Evolutionary conservation across 1,140 invertebrate species (phyloP), one percentile per base, ranked within the genome.

Genomic region (Chrysoperla carnea): DNA sequence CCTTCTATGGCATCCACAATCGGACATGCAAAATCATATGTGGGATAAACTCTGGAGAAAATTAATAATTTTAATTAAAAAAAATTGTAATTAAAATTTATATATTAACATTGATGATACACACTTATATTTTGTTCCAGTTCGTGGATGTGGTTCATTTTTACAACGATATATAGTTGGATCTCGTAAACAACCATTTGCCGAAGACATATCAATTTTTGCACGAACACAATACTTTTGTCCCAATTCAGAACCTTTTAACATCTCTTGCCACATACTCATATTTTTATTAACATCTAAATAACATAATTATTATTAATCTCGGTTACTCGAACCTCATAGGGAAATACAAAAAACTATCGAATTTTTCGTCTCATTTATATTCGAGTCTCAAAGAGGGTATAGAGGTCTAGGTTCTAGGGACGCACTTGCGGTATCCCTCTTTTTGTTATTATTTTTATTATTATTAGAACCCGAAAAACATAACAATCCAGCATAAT

Each of bases 91-190:
- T 7, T 17, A 15, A 39, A 2, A 2, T 2, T 14, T 1, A 6
- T 44, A 14, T 17, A 44, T 40, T 36, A 27, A 36, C 2, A 1
- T 11, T 5, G 6, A 7, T 43, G 37, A 45, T 48, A 59, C 70
- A 60, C 67, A 92, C 89, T 96, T 97, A 66, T 98, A 99, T 69
- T 95, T 92, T 17, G 69, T 76, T 42, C 90, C 91, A 36, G 93
- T 98, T 29, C 83, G 67, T 2, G 93, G 84, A 74, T 99, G 96
- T 8, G 74, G 64, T 61, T 98, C 92, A 46, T 77, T 76, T 63
- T 99, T 99, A 64, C 94, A 99, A n/a, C 96, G 70, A 60, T 98
- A 99, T 51, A 99, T 95, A 6, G 94, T 97, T n/a, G 96, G 96
- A 70, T 99, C 96, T 36, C 96, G 69, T 74, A 99, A 69, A 56